A percentile compares a stretch with the other conserved stretches of the same genome.
Evolutionary conservation across 2,888 invertebrate genomes (phyloP).

Genomic region (Galerucella nymphaeae): DNA sequence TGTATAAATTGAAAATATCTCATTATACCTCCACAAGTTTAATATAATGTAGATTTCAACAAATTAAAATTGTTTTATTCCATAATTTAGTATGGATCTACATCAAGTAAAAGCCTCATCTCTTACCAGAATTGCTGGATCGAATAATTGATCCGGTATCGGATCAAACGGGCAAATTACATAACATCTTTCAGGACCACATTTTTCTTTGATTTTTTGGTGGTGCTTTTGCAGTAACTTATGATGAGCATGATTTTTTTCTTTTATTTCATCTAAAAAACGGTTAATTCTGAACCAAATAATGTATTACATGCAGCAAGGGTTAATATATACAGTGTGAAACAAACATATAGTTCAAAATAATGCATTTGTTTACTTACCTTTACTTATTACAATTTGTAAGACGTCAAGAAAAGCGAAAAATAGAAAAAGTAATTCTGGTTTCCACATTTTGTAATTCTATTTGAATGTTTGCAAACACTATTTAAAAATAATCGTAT

Average conservation of each 20-base stretch:
- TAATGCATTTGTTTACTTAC: not conserved
- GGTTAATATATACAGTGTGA: no score
- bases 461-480: not conserved
- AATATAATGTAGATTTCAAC: no score
- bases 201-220: conserved; percentile 12
- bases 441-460: conserved; percentile 1
- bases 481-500: not conserved
- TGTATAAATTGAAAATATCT: no score
- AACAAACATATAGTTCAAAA: not conserved
- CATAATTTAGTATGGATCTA: no score
- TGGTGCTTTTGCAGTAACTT: not conserved
- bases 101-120: no score
- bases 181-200: conserved; percentile 14
- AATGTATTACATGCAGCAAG: not conserved
- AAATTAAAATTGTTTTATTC: no score
- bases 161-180: not conserved
- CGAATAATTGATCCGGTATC: not conserved
- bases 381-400: not conserved
- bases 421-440: not conserved
- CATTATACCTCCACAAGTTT: no score
- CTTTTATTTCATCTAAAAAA: conserved; percentile 1
- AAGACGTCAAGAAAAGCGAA: not conserved
- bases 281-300: not conserved
- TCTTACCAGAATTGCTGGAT: not conserved
- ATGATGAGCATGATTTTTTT: not conserved